Conservation (phyloP, 2,113 vertebrate genomes). For the Podarcis raffonei region DNA sequence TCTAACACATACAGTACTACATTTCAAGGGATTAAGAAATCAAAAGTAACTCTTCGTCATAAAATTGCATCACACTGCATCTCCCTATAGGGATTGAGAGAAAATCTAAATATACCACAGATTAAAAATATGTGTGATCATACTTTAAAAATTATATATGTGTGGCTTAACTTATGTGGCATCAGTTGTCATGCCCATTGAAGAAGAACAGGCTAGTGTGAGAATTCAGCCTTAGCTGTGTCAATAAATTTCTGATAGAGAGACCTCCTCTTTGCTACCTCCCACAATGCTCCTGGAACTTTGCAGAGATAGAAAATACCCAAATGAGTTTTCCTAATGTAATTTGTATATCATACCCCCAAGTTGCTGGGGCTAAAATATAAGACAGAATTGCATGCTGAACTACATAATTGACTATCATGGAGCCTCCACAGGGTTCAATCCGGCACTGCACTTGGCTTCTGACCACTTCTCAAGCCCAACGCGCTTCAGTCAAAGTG, state of each 20-base stretch:
- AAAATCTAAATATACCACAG: background rate
- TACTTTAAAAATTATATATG: background rate
- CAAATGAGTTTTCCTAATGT: background rate
- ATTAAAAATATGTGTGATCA: background rate
- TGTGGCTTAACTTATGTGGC: conserved; percentile 16
- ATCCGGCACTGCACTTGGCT: background rate
- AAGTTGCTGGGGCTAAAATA: background rate
- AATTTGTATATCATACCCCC: background rate
- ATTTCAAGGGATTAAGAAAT: conserved; percentile 70
- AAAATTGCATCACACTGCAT: conserved; percentile 38
- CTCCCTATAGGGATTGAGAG: conserved; percentile 46
- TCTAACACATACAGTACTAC: conserved; percentile 65
- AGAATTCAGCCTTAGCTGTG: background rate
- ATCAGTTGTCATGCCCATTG: background rate
- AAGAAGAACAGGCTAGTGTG: background rate
- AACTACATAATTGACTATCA: background rate
- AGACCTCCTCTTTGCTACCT: background rate
- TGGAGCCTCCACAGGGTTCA: no score
- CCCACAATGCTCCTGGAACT: background rate
- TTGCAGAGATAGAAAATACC: background rate
- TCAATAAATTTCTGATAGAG: background rate
- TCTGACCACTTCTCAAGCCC: background rate
- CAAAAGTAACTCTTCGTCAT: conserved; percentile 62
- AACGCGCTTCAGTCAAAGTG: no score
- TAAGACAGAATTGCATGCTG: background rate